Percentiles rank a stretch among this genome's conserved stretches.
Evolutionary conservation across 2,797 vertebrate genomes (phyloP).

Genomic region (Takifugu ocellatus): DNA sequence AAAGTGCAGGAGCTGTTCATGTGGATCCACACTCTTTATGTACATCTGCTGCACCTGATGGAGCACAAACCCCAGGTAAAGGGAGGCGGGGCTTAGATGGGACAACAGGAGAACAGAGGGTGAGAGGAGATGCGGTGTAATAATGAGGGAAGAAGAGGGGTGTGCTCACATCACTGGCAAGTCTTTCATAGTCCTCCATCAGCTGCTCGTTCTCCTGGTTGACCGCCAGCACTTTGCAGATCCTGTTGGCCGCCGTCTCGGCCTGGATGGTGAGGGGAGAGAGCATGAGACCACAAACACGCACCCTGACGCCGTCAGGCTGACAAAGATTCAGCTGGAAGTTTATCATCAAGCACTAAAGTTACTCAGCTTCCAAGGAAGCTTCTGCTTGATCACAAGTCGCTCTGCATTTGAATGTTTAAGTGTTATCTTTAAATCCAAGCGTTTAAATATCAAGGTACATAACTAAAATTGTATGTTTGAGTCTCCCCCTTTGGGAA

Average conservation of each 20-base stretch:
- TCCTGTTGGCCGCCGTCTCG: constrained; percentile 97
- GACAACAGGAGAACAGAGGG: background rate
- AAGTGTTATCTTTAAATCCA: background rate
- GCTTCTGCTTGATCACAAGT: background rate
- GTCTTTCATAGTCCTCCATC: constrained; percentile 98
- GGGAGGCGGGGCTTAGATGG: background rate
- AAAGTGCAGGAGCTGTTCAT: too few species aligned
- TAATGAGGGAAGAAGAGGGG: constrained; percentile 26
- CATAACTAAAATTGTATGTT: too few species aligned
- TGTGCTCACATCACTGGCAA: constrained; percentile 94
- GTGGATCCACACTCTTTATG: too few species aligned
- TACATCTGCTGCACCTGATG: too few species aligned
- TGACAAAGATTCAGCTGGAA: background rate
- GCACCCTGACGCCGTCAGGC: background rate
- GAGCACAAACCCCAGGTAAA: too few species aligned
- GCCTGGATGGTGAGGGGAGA: constrained; percentile 75
- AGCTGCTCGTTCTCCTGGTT: constrained; percentile 98
- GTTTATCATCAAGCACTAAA: too few species aligned
- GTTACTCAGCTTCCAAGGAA: too few species aligned
- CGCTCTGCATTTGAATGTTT: background rate
- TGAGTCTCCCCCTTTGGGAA: too few species aligned
- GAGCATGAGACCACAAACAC: constrained; percentile 23
- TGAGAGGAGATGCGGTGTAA: constrained; percentile 26
- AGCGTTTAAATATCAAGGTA: too few species aligned
- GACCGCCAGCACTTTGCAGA: constrained; percentile 97